Evolutionary conservation across 1,140 invertebrate species (phyloP), one percentile per base, ranked within the genome.

Genomic region (Nylanderia fulva): DNA sequence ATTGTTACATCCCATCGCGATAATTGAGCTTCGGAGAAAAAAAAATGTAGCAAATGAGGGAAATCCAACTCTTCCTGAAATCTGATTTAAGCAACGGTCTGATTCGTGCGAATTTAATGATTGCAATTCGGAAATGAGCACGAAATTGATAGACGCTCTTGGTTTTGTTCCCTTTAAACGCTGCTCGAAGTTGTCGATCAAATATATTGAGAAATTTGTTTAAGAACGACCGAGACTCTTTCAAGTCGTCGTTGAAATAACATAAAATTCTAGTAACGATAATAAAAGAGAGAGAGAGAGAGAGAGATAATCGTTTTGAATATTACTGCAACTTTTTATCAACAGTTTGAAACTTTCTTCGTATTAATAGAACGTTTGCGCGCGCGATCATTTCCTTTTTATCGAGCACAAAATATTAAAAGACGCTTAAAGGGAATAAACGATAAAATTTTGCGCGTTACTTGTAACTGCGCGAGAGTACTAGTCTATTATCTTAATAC

Each of bases 251-350:
- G 21, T 56, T 69, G 39, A 21, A 79, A 21, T 79, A 52, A 68
- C 42, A 42, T 48, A 48, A 48, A 48, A 48, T 48, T 48, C 45
- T 18, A 48, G n/a, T 66, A 66, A 77, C n/a, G 42, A 77, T 66
- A 66, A 39, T 42, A 61, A 52, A 52, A 18, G 18, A 18, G 15
- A 52, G 29, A 29, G 15, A 79, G 42, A 52, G 36, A 18, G 18
- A 18, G 15, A 52, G 29, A 29, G 15, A 79, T 48, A 79, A 68
- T 52, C 33, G 42, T 68, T 54, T 39, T 21, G 15, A 36, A 21
- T 64, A 79, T 79, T 68, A 52, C 42, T 27, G 6, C 3, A 45
- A 76, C 74, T 76, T 63, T 76, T 63, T 76, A 39, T 74, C 33
- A 58, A 74, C 33, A 21, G 29, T 8, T 3, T 8, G n/a, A 58